Evolutionary conservation across 2,113 vertebrate genomes (phyloP).

Genomic region (Amphilophus citrinellus): DNA sequence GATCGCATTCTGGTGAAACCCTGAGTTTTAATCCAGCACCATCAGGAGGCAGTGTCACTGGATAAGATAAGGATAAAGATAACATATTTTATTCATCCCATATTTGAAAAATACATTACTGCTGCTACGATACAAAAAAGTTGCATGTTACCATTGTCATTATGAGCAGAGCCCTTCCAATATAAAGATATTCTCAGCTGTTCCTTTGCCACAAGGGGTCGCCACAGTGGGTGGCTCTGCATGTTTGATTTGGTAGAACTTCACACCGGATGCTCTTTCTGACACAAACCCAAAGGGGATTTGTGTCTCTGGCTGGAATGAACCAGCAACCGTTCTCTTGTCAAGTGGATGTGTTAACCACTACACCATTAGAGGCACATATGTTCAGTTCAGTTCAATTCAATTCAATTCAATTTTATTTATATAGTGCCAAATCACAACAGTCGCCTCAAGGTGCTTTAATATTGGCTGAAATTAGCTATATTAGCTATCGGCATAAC

Average conservation of each 20-base stretch:
- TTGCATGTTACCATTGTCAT: background rate
- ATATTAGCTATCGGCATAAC: background rate
- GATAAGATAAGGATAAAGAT: background rate
- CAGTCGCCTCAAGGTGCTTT: no score
- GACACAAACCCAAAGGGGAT: no score
- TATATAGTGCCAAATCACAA: no score
- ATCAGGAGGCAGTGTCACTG: background rate
- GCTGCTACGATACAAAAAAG: background rate
- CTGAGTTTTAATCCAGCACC: background rate
- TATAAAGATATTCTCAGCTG: background rate
- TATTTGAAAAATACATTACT: background rate
- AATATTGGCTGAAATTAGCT: background rate
- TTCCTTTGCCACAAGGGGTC: background rate
- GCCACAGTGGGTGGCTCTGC: background rate
- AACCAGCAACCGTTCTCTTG: background rate
- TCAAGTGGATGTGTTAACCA: no score
- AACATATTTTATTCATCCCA: background rate
- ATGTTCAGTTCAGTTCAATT: no score
- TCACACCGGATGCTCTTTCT: no score
- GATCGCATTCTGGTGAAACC: background rate
- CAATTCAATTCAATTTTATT: no score
- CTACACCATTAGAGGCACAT: background rate
- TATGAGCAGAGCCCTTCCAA: background rate
- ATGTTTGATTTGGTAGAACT: background rate
- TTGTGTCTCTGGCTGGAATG: background rate